Base-by-base conservation (phyloP, 2,113 vertebrate species). In the Melanotaenia duboulayi region DNA sequence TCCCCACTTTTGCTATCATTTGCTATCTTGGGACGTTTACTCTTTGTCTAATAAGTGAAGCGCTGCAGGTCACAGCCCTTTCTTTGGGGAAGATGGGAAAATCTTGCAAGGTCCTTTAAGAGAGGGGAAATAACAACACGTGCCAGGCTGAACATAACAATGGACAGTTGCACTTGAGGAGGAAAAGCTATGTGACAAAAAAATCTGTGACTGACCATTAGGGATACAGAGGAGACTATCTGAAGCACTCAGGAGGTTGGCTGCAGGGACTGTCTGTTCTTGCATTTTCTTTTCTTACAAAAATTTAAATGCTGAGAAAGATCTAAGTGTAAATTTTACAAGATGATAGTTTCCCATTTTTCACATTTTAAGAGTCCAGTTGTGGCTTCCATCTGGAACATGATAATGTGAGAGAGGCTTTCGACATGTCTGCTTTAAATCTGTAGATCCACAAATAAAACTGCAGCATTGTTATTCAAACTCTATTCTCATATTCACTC, bases 91-190 rank as follows among this genome's bases (percentile, higher is more conserved):
- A 90, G 87, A 87, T 83, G 78, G 66, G 57, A 76, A 77, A 73
- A 75, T 71, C 69, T 80, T 67, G 65, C 48, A 50, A 40, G 55
- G 57, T 87, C 72, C 69, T 79, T 84, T 74, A 70, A 66, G 76
- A 75, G 48, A 50, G 63, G 82, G 92, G 90, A 93, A 94, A 92
- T 89, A 92, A 93, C 90, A 92, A 82, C 92, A 88, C 78, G 78
- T 88, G 89, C 67, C 70, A 4, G 23, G 42, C 51, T 71, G 80
- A 68, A 62, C 49, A 65, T 52, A 91, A 94, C 92, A 94, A 93
- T 92, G 80, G 90, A 74, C 50, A 81, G 71, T 60, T 19, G 39
- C 50, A 62, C 66, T 54, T 60, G 32, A 52, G 59, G 64, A 79
- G 80, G 84, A 90, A 83, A 71, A 76, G 69, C 68, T 37, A 35